Evolutionary conservation across 1,140 invertebrate genomes (phyloP), one percentile per base, ranked within the genome.

Genomic region (Lepidostoma basale): DNA sequence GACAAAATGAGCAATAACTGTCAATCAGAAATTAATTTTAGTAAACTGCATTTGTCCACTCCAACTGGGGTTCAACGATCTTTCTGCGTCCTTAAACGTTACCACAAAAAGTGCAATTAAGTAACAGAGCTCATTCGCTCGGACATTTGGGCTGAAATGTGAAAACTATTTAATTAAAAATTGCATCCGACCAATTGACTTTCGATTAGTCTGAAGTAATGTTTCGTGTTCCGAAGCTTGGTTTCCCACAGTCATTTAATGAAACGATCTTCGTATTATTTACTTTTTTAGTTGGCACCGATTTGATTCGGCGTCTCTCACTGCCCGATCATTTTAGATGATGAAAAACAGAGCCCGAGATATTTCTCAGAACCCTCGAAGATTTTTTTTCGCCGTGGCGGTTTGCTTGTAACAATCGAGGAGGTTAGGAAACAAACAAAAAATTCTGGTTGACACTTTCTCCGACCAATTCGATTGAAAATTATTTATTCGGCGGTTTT

Each of bases 141-240:
- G 20, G 44, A 47, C 10, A 47, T 47, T 47, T 10, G 20, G 25
- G 26, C 14, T 14, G 20, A 54, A 26, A 28, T 30, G 49, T 33
- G 49, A 54, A 54, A 54, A 54, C 49, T 54, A 47, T 54, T 54
- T 54, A 54, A 54, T 54, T 54, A 54, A n/a, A 54, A 68, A 68
- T 68, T 68, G 59, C 66, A 47, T 62, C 36, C 58, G 45, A 45
- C 40, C 44, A 47, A 60, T 68, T 63, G 59, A 63, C 67, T 69
- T 63, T 69, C 67, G 58, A 69, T 69, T 58, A 69, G 22, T 69
- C 60, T 69, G 63, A 54, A 63, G 67, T 69, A 69, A 69, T 63
- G 59, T 44, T 28, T 56, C 42, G 56, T 47, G 67, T 25, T 44
- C 36, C 26, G 59, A 63, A 54, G 59, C 45, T 63, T 49, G 63